phyloP scores from a whole-genome alignment of 2,888 invertebrate genomes.

The Panzeria rudis region DNA sequence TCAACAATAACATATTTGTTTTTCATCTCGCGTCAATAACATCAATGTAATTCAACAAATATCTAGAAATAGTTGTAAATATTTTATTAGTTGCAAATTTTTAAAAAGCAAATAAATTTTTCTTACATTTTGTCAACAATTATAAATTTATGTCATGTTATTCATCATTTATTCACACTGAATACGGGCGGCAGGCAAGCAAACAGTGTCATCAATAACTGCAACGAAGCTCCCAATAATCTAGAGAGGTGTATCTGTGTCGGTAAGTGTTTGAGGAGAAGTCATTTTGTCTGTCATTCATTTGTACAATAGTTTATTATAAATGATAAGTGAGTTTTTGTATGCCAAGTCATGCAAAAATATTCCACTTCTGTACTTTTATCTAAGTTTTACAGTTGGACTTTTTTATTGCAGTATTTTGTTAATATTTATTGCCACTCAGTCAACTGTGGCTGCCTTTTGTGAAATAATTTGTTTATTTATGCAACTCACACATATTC shows the following conservation, averaged over 20 bases:
- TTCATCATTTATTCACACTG: conserved; percentile 49
- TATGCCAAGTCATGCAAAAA: conserved; percentile 56
- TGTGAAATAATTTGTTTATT: conserved; percentile 60
- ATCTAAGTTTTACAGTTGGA: conserved; percentile 29
- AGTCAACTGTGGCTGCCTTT: conserved; percentile 34
- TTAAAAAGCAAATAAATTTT: conserved; percentile 13
- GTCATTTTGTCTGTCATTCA: conserved; percentile 55
- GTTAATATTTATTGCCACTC: conserved; percentile 37
- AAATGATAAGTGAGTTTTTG: conserved; percentile 43
- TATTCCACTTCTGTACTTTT: conserved; percentile 32
- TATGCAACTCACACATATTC: conserved; percentile 63
- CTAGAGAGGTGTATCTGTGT: not conserved
- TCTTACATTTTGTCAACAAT: conserved; percentile 55
- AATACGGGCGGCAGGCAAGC: not conserved
- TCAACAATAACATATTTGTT: conserved; percentile 12
- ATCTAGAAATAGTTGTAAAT: conserved; percentile 37
- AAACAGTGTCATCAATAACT: not conserved
- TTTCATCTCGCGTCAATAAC: conserved; percentile 10
- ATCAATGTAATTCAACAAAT: conserved; percentile 6
- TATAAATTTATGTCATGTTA: conserved; percentile 58
- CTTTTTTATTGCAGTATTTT: conserved; percentile 14
- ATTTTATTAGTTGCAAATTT: conserved; percentile 35
- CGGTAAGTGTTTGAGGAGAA: conserved; percentile 39
- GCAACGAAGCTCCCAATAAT: conserved; percentile 2
- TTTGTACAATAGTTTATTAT: conserved; percentile 35